Conservation (phyloP, 1,140 invertebrate species). For the Drosophila micromelanica region DNA sequence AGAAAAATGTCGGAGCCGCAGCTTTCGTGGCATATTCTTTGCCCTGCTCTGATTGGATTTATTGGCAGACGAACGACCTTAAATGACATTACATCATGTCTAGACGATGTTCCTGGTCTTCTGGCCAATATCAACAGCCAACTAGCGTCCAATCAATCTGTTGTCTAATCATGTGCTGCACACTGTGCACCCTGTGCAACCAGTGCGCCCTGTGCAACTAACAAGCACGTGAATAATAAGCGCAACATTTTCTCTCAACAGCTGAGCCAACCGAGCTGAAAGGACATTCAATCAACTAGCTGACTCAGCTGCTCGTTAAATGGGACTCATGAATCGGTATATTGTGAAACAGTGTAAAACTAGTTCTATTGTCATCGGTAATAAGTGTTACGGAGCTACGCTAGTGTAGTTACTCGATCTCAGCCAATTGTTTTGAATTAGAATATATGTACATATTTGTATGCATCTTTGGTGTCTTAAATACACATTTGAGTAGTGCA, state of each 20-base stretch:
- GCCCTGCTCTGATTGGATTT: constrained; percentile 66
- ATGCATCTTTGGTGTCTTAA: too few species aligned
- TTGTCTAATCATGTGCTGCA: constrained; percentile 12
- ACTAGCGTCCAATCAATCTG: constrained; percentile 8
- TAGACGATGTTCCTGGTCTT: constrained; percentile 45
- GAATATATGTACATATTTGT: too few species aligned
- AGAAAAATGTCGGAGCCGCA: neutral
- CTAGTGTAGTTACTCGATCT: too few species aligned
- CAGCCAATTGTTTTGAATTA: too few species aligned
- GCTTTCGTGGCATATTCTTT: constrained; percentile 26
- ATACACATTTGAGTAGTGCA: too few species aligned
- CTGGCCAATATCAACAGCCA: constrained; percentile 19
- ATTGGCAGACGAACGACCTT: constrained; percentile 64
- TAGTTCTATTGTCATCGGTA: constrained; percentile 16
- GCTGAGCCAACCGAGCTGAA: neutral
- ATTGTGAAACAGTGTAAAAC: constrained; percentile 11
- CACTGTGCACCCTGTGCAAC: too few species aligned
- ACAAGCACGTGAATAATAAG: constrained; percentile 26
- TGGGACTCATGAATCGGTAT: constrained; percentile 30
- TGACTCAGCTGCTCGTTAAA: constrained; percentile 47
- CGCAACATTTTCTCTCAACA: constrained; percentile 21
- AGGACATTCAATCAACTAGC: constrained; percentile 3
- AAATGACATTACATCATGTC: constrained; percentile 76
- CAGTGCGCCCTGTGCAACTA: constrained; percentile 7
- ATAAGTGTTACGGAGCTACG: neutral